Evolutionary conservation across 2,113 vertebrate species (phyloP).

Genomic region (Onychostruthus taczanowskii): DNA sequence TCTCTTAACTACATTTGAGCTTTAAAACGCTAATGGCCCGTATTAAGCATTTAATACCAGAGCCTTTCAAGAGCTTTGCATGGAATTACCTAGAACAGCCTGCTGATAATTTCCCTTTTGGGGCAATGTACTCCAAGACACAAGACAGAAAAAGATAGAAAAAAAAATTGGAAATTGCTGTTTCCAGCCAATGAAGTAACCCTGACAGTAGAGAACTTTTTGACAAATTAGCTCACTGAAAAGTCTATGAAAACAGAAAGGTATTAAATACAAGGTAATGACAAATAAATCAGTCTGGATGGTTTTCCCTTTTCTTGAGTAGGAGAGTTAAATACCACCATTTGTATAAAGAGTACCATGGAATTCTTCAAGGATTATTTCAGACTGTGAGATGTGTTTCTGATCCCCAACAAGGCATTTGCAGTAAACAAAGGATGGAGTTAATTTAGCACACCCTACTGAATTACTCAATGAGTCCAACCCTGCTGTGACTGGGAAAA

Average conservation of each 20-base stretch:
- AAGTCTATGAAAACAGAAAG: not conserved
- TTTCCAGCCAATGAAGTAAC: not conserved
- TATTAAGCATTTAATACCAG: not conserved
- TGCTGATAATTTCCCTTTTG: not conserved
- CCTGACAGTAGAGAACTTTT: not conserved
- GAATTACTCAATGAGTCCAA: not conserved
- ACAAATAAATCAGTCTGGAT: not conserved
- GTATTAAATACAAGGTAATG: not conserved
- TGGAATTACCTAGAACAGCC: not conserved
- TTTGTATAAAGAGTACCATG: not conserved
- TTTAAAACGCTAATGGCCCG: not conserved
- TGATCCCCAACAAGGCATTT: not conserved
- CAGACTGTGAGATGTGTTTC: not conserved
- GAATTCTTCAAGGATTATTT: constrained; percentile 15
- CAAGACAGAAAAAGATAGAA: not conserved
- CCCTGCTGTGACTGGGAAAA: not conserved
- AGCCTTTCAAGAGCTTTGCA: not conserved
- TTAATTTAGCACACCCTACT: not conserved
- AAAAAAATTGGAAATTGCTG: not conserved
- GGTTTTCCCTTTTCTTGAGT: not conserved
- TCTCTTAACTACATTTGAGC: not conserved
- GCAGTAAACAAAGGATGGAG: not conserved
- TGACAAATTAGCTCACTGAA: not conserved
- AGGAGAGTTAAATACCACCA: not conserved
- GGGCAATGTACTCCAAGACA: not conserved